A percentile compares a stretch with the other conserved stretches of the same genome.
These are phyloP conservation scores for Aporrectodea caliginosa DNA, from an alignment of 1,140 invertebrate genomes.

Conservation along the genomic window DNA sequence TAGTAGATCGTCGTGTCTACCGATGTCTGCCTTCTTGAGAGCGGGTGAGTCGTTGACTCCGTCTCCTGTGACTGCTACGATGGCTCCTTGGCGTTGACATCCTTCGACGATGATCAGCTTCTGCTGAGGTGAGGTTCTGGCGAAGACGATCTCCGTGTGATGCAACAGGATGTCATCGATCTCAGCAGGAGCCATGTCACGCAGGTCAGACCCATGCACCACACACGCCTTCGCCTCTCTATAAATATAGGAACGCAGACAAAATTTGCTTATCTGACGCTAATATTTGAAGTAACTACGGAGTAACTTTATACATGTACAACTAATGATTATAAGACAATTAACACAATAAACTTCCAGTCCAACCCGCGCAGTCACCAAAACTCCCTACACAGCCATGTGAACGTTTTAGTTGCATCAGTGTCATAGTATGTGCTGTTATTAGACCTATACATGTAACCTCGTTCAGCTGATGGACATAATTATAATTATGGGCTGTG, in stretches of 20 bases:
- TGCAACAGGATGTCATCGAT: constrained; percentile 86
- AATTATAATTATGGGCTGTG: neutral
- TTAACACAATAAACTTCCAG: too few species aligned
- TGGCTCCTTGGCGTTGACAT: constrained; percentile 82
- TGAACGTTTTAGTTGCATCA: too few species aligned
- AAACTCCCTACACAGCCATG: too few species aligned
- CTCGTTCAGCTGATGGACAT: neutral
- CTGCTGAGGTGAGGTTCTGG: constrained; percentile 94
- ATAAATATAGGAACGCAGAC: too few species aligned
- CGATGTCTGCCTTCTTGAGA: constrained; percentile 92
- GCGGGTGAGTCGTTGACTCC: constrained; percentile 95
- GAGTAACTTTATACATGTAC: too few species aligned
- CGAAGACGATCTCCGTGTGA: constrained; percentile 96
- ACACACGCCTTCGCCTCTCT: constrained; percentile 85
- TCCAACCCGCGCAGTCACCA: too few species aligned
- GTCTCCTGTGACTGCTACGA: constrained; percentile 89
- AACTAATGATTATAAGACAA: too few species aligned
- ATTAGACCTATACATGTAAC: neutral
- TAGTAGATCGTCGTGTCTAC: neutral
- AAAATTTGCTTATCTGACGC: too few species aligned
- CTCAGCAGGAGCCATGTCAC: constrained; percentile 78
- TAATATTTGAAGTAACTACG: too few species aligned
- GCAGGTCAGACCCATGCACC: constrained; percentile 85
- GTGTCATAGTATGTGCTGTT: too few species aligned
- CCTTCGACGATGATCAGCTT: constrained; percentile 96